Evolutionary conservation across 2,797 vertebrate species (phyloP).

Genomic region (Fratercula arctica): DNA sequence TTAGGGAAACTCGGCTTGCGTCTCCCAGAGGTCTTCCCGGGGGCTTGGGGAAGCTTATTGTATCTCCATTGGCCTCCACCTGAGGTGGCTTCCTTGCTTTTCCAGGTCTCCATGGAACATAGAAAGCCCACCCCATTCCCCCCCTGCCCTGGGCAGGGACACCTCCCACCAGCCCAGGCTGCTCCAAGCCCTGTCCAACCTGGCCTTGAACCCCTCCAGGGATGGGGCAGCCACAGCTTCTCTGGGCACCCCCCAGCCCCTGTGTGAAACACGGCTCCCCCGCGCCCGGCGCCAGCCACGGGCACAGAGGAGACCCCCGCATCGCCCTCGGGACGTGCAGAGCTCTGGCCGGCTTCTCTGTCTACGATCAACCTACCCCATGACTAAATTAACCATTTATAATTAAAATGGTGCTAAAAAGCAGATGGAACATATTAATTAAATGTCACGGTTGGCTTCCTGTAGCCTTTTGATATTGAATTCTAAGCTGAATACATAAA

Average conservation of each 20-base stretch:
- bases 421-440: conserved; percentile 60
- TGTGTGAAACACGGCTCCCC: fast-evolving
- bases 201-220: not conserved
- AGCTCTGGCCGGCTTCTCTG: not conserved
- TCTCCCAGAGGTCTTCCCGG: too few species aligned
- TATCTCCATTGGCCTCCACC: fast-evolving
- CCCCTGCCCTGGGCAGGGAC: not conserved
- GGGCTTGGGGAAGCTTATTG: not conserved
- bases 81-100: not conserved
- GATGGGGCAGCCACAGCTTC: not conserved
- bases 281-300: fast-evolving
- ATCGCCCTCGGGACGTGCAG: fast-evolving
- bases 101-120: not conserved
- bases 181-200: not conserved
- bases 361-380: fast-evolving
- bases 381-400: not conserved
- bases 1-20: fast-evolving
- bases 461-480: not conserved
- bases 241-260: not conserved
- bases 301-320: not conserved
- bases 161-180: not conserved
- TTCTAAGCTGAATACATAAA: not conserved
- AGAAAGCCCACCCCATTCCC: not conserved
- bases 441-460: conserved; percentile 32
- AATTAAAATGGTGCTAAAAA: conserved; percentile 14